phyloP scores from a whole-genome alignment of 2,888 invertebrate species.

The Trichogramma evanescens region DNA sequence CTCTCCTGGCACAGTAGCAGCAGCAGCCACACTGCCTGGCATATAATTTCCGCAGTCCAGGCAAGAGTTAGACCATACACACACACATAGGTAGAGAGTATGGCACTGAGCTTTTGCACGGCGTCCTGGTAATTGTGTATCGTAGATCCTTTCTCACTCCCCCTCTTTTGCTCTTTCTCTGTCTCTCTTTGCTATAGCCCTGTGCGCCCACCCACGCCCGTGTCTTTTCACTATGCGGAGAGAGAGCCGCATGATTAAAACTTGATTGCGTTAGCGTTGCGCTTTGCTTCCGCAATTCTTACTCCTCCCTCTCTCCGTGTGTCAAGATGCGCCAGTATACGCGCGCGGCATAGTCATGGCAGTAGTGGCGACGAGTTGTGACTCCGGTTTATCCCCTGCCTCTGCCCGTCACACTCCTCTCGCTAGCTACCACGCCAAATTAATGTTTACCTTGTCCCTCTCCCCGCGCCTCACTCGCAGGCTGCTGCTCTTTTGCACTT shows the following conservation, averaged over 20 bases:
- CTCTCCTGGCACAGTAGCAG: no score
- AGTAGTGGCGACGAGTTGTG: no score
- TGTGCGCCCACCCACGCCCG: no score
- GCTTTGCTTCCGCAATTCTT: conserved; percentile 26
- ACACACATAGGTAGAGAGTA: conserved; percentile 11
- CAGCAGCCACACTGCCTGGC: conserved; percentile 20
- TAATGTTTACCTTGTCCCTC: neutral
- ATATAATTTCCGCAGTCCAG: conserved; percentile 24
- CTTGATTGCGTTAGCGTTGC: conserved; percentile 33
- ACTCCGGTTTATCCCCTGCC: neutral
- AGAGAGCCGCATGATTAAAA: conserved; percentile 32
- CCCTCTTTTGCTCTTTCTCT: conserved; percentile 4
- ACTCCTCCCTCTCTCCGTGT: conserved; percentile 3
- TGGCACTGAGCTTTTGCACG: no score
- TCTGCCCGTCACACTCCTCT: neutral
- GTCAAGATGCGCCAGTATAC: no score
- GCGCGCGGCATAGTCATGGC: no score
- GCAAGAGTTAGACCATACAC: conserved; percentile 21
- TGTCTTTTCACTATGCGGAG: no score
- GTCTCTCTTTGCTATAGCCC: neutral
- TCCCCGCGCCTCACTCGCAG: no score
- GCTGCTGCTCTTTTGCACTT: no score
- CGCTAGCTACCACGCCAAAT: neutral
- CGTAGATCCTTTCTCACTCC: conserved; percentile 29
- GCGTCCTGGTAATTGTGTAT: conserved; percentile 28